Conservation (phyloP, 2,797 vertebrate genomes). For the Hephaestus fuliginosus region DNA sequence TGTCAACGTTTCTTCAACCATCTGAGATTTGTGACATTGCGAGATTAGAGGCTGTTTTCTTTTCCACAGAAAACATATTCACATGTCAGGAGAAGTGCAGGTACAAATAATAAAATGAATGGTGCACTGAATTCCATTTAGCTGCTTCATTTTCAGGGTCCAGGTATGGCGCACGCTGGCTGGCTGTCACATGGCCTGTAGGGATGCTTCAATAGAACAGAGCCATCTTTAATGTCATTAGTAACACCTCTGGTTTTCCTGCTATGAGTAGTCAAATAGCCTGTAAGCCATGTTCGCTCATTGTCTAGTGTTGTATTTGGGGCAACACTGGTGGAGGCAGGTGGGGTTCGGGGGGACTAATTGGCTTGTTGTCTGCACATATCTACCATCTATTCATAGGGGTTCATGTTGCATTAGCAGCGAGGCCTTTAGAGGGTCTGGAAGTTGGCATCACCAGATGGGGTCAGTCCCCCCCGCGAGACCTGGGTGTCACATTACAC, state of each 20-base stretch:
- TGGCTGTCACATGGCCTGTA: neutral
- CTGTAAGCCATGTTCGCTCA: neutral
- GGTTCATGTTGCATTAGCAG: slow-evolving; percentile 59
- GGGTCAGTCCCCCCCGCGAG: slow-evolving; percentile 54
- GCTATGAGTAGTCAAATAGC: neutral
- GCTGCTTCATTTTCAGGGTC: neutral
- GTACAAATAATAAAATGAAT: neutral
- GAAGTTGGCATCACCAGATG: slow-evolving; percentile 68
- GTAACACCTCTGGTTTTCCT: neutral
- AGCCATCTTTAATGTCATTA: neutral
- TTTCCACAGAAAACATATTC: neutral
- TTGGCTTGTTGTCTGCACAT: slow-evolving; percentile 37
- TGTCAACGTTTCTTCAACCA: slow-evolving; percentile 6
- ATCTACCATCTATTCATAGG: slow-evolving; percentile 48
- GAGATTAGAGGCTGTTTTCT: neutral
- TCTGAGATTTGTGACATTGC: neutral
- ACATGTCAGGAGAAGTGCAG: neutral
- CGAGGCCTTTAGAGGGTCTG: slow-evolving; percentile 51
- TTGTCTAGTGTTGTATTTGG: neutral
- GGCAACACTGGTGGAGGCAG: neutral
- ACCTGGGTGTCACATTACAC: slow-evolving; percentile 68
- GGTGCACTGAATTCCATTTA: neutral
- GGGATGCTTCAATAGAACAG: neutral
- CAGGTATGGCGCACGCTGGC: neutral
- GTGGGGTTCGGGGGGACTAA: neutral